These are phyloP conservation scores for Leptinotarsa texana DNA, from an alignment of 1,140 invertebrate species.

Conservation along the genomic window DNA sequence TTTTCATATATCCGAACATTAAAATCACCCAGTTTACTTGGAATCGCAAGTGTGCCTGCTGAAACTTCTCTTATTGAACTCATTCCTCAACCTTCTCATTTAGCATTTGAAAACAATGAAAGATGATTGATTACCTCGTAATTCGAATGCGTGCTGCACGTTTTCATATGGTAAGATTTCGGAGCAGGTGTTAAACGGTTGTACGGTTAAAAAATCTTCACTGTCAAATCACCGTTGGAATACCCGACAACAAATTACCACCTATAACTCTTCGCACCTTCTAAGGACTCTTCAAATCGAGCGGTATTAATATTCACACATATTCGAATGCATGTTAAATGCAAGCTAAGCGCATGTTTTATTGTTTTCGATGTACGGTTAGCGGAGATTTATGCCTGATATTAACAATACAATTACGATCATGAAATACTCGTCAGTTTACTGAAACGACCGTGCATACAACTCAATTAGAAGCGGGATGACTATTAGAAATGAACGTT, in stretches of 20 bases:
- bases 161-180: background rate
- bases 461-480: too few species aligned
- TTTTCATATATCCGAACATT: too few species aligned
- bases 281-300: background rate
- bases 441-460: background rate
- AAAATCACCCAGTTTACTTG: too few species aligned
- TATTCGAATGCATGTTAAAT: background rate
- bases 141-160: background rate
- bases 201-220: background rate
- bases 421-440: constrained; percentile 5
- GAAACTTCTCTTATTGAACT: too few species aligned
- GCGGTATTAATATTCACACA: background rate
- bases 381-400: background rate
- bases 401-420: background rate
- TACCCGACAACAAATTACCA: background rate
- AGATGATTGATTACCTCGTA: background rate
- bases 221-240: constrained; percentile 3
- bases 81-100: too few species aligned
- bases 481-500: too few species aligned
- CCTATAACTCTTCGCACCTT: background rate
- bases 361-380: constrained; percentile 1
- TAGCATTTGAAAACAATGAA: background rate
- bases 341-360: background rate
- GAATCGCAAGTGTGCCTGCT: too few species aligned
- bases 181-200: background rate